Conservation (phyloP, 2,797 vertebrate species). For the Xenops minutus region DNA sequence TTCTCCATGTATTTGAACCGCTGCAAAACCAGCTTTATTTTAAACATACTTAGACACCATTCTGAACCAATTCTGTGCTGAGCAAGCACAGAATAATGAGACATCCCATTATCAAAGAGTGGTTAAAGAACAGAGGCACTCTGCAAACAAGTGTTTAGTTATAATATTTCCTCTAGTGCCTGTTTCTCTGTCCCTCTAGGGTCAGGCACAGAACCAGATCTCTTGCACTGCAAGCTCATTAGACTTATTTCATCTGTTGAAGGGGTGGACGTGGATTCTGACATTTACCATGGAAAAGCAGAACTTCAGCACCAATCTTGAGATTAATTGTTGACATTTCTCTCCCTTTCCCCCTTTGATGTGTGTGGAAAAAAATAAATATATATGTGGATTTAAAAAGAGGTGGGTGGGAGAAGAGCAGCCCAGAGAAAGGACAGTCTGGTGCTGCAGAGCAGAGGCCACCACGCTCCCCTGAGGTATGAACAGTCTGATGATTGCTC, state of each 20-base stretch:
- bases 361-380: not conserved
- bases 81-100: not conserved
- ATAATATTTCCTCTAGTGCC: not conserved
- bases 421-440: not conserved
- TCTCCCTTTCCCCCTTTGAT: not conserved
- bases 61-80: not conserved
- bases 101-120: fast-evolving
- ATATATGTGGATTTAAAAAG: not conserved
- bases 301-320: not conserved
- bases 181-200: not conserved
- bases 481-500: not conserved
- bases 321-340: constrained; percentile 11
- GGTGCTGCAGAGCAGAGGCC: not conserved
- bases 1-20: not conserved
- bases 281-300: not conserved
- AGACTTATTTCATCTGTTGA: not conserved
- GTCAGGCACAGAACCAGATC: not conserved
- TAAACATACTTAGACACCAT: not conserved
- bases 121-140: not conserved
- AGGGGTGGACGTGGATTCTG: not conserved
- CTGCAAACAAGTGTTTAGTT: not conserved
- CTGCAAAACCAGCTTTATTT: not conserved
- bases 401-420: not conserved
- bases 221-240: not conserved
- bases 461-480: not conserved